Conservation (phyloP, 2,888 invertebrate genomes). For the Smittia sp. region DNA sequence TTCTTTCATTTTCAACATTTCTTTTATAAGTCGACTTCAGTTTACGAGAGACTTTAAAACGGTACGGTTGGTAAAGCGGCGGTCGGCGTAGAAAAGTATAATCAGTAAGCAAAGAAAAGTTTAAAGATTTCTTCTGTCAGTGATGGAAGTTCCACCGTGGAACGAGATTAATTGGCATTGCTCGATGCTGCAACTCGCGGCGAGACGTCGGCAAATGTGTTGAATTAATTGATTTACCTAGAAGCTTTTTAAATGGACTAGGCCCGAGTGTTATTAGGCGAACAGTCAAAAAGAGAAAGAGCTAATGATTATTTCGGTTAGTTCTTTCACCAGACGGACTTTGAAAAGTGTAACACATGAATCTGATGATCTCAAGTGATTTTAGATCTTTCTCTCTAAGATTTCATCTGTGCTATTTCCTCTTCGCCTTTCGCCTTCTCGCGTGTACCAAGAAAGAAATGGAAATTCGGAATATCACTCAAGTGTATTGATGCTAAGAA, state of each 20-base stretch:
- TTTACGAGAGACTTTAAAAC: slow-evolving; percentile 40
- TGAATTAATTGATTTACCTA: slow-evolving; percentile 39
- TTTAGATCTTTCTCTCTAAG: slow-evolving; percentile 5
- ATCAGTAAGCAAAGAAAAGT: slow-evolving; percentile 4
- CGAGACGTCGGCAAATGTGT: background rate
- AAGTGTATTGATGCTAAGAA: background rate
- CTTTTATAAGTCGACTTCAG: slow-evolving; percentile 36
- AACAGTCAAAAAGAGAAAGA: background rate
- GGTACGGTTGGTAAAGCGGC: slow-evolving; percentile 29
- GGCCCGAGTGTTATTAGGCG: background rate
- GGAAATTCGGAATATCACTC: slow-evolving; percentile 11
- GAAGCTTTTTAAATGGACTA: slow-evolving; percentile 11
- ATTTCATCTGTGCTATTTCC: background rate
- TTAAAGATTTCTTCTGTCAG: slow-evolving; percentile 16
- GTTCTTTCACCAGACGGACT: slow-evolving; percentile 7
- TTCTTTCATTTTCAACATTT: slow-evolving; percentile 29
- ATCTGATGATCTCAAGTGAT: slow-evolving; percentile 16
- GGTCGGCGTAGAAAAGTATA: background rate
- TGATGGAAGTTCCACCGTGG: too few species aligned
- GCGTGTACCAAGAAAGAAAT: slow-evolving; percentile 1
- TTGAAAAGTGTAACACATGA: slow-evolving; percentile 37
- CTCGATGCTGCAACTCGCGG: background rate
- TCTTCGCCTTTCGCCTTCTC: background rate
- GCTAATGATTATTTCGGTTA: slow-evolving; percentile 15
- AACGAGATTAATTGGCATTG: slow-evolving; percentile 18